A percentile compares a stretch with the other conserved stretches of the same genome.
Evolutionary conservation across 2,888 invertebrate genomes (phyloP).

Genomic region (Petrolisthes manimaculis): DNA sequence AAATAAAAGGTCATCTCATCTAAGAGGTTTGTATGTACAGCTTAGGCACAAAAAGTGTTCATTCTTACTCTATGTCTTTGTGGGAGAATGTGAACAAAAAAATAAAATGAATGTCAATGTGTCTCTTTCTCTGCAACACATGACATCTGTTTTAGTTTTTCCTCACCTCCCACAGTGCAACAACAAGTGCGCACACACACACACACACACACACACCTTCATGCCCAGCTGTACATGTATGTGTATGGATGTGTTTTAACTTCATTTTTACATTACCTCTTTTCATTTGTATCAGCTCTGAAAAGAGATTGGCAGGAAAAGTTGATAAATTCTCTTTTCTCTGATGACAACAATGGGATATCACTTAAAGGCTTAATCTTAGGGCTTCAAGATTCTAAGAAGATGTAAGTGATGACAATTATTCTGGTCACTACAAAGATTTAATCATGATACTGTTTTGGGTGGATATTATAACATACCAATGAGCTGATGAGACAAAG

Average conservation of each 20-base stretch:
- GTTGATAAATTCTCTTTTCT: not conserved
- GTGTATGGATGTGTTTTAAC: not conserved
- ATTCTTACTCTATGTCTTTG: too few species aligned
- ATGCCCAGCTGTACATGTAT: not conserved
- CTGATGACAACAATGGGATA: too few species aligned
- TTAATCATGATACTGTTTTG: too few species aligned
- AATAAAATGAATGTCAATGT: not conserved
- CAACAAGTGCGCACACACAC: not conserved
- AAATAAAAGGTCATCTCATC: not conserved
- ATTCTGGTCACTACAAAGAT: too few species aligned
- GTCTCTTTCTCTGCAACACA: not conserved
- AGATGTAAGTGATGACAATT: too few species aligned
- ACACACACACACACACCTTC: not conserved
- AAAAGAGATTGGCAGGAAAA: conserved; percentile 33
- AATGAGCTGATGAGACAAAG: too few species aligned
- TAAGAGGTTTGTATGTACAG: not conserved
- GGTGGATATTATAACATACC: too few species aligned
- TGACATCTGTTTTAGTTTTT: not conserved
- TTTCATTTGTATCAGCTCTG: conserved; percentile 53
- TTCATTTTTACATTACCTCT: conserved; percentile 43
- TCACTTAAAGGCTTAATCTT: too few species aligned
- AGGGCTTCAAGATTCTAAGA: too few species aligned
- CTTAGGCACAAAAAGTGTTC: not conserved
- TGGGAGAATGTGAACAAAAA: too few species aligned
- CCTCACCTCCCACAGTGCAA: not conserved